Base-by-base conservation (phyloP, 2,113 vertebrate genomes). In the Tupaia chinensis region DNA sequence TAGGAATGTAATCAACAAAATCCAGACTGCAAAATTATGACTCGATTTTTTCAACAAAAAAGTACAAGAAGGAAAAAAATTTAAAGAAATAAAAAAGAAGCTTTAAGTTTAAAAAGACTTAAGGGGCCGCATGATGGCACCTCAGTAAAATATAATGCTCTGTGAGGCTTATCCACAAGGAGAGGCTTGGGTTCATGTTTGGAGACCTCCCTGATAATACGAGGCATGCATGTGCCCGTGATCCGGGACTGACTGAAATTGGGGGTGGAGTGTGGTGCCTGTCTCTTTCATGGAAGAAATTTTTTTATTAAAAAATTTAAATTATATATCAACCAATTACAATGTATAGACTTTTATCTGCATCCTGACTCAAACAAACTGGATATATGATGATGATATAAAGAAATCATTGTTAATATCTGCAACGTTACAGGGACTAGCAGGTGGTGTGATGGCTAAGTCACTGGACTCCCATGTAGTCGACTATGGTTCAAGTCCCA, bases 1-100 rank as follows among this genome's bases (percentile, higher is more conserved):
- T 23, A 3, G 69, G 32, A 60, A 89, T 89, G 27, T 27, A 95
- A 84, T 80, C 87, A 89, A 56, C 58, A 96, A 97, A 91, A 91
- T 77, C 23, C 53, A 96, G 85, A 72, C 74, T 65, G 29, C 29
- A 29, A 96, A 95, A 66, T 95, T 93, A 94, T 0, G 76, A 9
- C 63, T 58, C 29, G 88, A 8, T 66, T 77, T 93, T 32, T 88
- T 94, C 69, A 91, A 74, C 8, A 94, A 87, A 79, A 58, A 90
- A 69, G 12, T 56, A 53, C 29, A 61, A 74, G 19, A 9, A 9
- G 2, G 12, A 9, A 12, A 34, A 10, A 17, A 56, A 58, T 58
- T 65, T 65, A 54, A 44, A 29, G 44, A 56, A 72, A 90, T n/a
- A 13, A 29, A 81, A 94, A 96, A 94, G 15, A 93, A 89, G n/a